Evolutionary conservation across 2,113 vertebrate species (phyloP), one percentile per base, ranked within the genome.

Genomic region (Semnopithecus entellus): DNA sequence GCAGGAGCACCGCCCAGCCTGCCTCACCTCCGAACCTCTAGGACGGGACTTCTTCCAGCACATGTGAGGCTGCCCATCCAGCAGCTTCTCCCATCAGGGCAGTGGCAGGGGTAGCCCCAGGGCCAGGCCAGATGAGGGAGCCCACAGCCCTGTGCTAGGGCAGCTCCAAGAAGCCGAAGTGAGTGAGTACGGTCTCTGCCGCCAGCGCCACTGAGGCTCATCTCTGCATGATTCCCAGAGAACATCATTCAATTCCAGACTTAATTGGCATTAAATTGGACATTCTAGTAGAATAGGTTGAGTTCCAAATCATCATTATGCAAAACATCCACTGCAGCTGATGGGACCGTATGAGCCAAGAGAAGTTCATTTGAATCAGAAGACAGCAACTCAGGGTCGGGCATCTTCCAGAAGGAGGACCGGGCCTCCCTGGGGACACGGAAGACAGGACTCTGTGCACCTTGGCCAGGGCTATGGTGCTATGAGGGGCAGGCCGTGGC

Each of bases 11-110:
- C 43, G 8, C 72, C 20, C 50, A 23, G 40, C 68, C 76, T 27
- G 17, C 40, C 85, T 0, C 0, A 35, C 35, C 23, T 57, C 85
- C 2, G 0, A n/a, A 0, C 2, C 12, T 6, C 57, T 25, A 6
- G 11, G 57, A 55, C 40, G 20, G 57, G 6, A 2, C 50, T 45
- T 22, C 30, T 5, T 27, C 64, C 3, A 27, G 9, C 23, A 5
- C 52, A 0, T 7, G 13, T 1, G 1, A 1, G 2, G 40, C 76
- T 50, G 14, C 32, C 52, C 55, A 25, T 3, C 18, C 23, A 27
- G 45, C 1, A 38, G 55, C 66, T 32, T 23, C 35, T 20, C 25
- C 4, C 5, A 35, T 22, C 12, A 43, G 82, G 25, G 38, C n/a
- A 4, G 78, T 12, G 64, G 35, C 8, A n/a, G 32, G 50, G 9